Percentiles rank a stretch among this genome's conserved stretches.
phyloP scores from a whole-genome alignment of 2,797 vertebrate genomes.

The Aldrovandia affinis region DNA sequence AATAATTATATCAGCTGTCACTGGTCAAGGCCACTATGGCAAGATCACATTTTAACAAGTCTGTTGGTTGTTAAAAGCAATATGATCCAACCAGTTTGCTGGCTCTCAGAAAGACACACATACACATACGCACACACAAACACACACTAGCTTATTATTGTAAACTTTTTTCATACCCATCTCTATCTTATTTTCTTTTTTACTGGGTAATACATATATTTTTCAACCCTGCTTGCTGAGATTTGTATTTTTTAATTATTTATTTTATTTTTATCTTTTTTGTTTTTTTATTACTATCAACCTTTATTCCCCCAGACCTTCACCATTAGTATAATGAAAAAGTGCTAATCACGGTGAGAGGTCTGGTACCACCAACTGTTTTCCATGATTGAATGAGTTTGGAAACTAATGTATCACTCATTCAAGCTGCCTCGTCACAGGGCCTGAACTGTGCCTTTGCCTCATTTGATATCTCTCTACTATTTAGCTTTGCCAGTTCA shows the following conservation, averaged over 20 bases:
- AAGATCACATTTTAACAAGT: conserved; percentile 29
- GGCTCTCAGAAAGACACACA: conserved; percentile 14
- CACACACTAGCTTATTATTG: background rate
- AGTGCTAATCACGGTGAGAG: conserved; percentile 35
- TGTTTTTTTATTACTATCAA: background rate
- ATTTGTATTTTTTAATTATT: background rate
- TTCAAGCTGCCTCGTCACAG: background rate
- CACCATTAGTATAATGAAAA: conserved; percentile 30
- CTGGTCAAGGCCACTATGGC: conserved; percentile 37
- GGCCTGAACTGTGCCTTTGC: background rate
- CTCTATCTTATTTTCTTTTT: background rate
- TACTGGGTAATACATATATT: background rate
- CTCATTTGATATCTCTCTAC: background rate
- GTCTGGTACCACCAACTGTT: conserved; percentile 17
- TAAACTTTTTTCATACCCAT: conserved; percentile 20
- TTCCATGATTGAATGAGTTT: conserved; percentile 21
- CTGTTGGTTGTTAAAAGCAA: conserved; percentile 22
- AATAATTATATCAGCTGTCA: conserved; percentile 13
- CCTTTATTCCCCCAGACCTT: background rate
- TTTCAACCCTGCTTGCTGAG: conserved; percentile 22
- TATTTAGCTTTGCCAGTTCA: background rate
- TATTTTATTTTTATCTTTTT: background rate
- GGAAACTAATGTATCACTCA: conserved; percentile 36
- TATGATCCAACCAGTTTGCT: background rate
- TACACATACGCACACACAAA: conserved; percentile 14